phyloP scores from a whole-genome alignment of 2,888 invertebrate genomes.

The Lamellibrachia satsuma region DNA sequence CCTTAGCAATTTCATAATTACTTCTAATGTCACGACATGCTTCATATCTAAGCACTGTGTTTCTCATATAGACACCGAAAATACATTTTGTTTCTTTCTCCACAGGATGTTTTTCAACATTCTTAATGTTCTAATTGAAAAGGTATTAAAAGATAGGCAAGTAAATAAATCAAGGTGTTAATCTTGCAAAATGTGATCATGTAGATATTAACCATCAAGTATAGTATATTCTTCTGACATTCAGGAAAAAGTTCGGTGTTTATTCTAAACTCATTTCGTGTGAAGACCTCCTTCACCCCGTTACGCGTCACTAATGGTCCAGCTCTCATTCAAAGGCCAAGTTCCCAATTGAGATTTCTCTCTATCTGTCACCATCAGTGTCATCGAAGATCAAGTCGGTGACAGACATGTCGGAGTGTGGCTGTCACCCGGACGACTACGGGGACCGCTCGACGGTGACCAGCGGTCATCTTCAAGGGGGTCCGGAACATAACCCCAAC shows the following conservation, averaged over 20 bases:
- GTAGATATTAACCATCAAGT: too few species aligned
- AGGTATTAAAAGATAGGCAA: neutral
- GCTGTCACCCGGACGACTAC: neutral
- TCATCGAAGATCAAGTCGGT: neutral
- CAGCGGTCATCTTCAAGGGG: neutral
- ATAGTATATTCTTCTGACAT: too few species aligned
- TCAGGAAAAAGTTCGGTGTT: too few species aligned
- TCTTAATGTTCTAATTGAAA: neutral
- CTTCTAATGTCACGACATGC: neutral
- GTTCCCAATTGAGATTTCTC: neutral
- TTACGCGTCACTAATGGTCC: neutral
- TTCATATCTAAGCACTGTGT: neutral
- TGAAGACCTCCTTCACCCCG: neutral
- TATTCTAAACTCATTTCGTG: too few species aligned
- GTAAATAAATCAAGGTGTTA: neutral
- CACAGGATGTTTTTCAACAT: neutral
- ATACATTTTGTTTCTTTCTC: neutral
- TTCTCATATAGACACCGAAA: neutral
- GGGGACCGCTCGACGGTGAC: neutral
- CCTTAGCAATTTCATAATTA: neutral
- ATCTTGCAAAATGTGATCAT: neutral
- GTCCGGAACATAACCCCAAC: neutral
- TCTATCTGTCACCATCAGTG: slow-evolving; percentile 13
- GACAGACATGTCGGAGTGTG: neutral
- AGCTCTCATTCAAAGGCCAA: neutral